Percentiles rank a stretch among this genome's conserved stretches.
Conservation (phyloP, 1,140 invertebrate species). For the Lepidurus packardi region DNA sequence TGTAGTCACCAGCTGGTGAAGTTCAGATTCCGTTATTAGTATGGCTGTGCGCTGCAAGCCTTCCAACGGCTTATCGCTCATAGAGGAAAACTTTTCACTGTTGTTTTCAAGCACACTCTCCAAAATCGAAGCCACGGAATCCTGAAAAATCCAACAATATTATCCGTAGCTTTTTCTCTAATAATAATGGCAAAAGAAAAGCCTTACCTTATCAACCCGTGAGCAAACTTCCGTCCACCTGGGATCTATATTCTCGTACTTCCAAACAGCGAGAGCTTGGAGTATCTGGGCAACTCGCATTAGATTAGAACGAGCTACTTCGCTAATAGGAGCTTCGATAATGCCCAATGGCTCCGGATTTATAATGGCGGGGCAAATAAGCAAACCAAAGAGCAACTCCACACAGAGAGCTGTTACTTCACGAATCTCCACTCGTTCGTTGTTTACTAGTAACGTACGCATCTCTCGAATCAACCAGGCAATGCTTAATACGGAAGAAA, state of each 20-base stretch:
- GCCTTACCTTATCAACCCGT: slow-evolving; percentile 60
- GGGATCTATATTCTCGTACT: slow-evolving; percentile 69
- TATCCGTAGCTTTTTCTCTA: neutral
- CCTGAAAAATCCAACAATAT: neutral
- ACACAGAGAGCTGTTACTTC: slow-evolving; percentile 73
- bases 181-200: neutral
- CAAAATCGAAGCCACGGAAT: slow-evolving; percentile 62
- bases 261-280: slow-evolving; percentile 79
- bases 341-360: slow-evolving; percentile 95
- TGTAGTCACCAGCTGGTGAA: slow-evolving; percentile 55
- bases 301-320: slow-evolving; percentile 84
- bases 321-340: slow-evolving; percentile 85
- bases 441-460: slow-evolving; percentile 48
- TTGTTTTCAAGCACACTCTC: slow-evolving; percentile 61
- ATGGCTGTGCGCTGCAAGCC: slow-evolving; percentile 57
- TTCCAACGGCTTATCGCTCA: slow-evolving; percentile 52
- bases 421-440: slow-evolving; percentile 44
- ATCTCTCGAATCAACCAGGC: slow-evolving; percentile 55
- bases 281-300: slow-evolving; percentile 85
- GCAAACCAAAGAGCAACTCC: slow-evolving; percentile 87
- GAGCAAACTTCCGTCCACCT: slow-evolving; percentile 67
- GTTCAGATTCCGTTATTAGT: slow-evolving; percentile 61
- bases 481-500: slow-evolving; percentile 43
- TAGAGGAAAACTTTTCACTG: slow-evolving; percentile 52
- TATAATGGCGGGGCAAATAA: slow-evolving; percentile 92